Conservation (phyloP, 2,797 vertebrate species). For the Rhadinocentrus ornatus region DNA sequence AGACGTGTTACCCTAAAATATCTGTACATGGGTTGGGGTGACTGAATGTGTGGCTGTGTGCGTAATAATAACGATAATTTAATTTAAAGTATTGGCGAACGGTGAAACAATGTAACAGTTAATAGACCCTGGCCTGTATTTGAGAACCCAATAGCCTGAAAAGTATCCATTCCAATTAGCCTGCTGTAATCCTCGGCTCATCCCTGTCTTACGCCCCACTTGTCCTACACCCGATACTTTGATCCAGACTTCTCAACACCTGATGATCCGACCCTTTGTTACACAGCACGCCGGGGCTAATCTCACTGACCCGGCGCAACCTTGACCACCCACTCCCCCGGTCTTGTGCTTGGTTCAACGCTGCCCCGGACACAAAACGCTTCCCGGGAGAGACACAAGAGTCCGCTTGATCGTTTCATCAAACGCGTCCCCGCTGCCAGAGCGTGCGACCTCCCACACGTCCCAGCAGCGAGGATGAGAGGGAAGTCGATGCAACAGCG, state of each 20-base stretch:
- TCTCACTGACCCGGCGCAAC: constrained; percentile 84
- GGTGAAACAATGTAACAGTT: constrained; percentile 6
- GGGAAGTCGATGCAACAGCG: constrained; percentile 68
- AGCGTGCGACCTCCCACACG: constrained; percentile 62
- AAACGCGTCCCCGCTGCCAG: constrained; percentile 68
- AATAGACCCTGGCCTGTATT: constrained; percentile 3
- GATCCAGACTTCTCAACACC: constrained; percentile 77
- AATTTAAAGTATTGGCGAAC: constrained; percentile 20
- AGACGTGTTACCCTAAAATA: neutral
- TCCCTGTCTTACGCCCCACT: constrained; percentile 76
- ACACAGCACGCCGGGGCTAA: constrained; percentile 73
- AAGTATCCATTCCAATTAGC: constrained; percentile 80
- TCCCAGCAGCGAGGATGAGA: constrained; percentile 60
- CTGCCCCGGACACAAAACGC: constrained; percentile 76
- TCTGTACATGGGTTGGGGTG: neutral
- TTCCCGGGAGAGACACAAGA: constrained; percentile 75
- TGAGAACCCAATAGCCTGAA: constrained; percentile 57
- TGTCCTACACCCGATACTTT: constrained; percentile 84
- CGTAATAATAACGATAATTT: neutral
- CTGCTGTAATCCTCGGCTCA: constrained; percentile 79
- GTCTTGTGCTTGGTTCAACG: constrained; percentile 76
- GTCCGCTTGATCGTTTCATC: constrained; percentile 80
- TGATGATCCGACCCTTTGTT: constrained; percentile 76
- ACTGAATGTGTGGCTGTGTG: neutral
- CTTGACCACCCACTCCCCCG: constrained; percentile 81